Conservation (phyloP, 2,888 invertebrate species). For the Phengaris arion region DNA sequence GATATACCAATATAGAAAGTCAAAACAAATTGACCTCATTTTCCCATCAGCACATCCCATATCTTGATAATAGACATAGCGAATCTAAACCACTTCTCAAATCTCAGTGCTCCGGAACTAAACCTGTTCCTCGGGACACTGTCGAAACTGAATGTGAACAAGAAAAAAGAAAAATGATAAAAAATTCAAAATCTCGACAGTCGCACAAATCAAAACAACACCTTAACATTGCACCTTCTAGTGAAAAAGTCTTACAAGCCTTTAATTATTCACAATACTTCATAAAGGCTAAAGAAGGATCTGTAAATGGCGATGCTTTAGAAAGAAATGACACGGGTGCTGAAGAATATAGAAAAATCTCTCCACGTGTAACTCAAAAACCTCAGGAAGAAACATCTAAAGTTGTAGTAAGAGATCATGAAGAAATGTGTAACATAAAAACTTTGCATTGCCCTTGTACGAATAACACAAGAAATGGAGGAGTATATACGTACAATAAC, state of each 20-base stretch:
- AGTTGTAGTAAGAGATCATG: background rate
- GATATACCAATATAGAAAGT: background rate
- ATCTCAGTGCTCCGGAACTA: background rate
- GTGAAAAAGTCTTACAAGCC: background rate
- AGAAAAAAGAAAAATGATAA: background rate
- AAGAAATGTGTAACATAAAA: background rate
- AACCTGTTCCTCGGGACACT: background rate
- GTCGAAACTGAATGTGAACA: conserved; percentile 7
- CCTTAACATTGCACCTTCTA: background rate
- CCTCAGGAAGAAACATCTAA: background rate
- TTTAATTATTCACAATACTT: background rate
- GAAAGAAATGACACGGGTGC: background rate
- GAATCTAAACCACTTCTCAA: background rate
- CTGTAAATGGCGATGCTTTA: background rate
- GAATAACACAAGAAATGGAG: background rate
- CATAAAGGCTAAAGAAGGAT: background rate
- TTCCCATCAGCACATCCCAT: background rate
- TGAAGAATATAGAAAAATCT: background rate
- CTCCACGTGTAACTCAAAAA: background rate
- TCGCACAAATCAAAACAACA: background rate
- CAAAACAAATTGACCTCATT: background rate
- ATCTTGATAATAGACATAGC: background rate
- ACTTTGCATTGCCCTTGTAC: background rate
- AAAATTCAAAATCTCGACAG: background rate
- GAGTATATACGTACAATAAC: background rate